These are phyloP conservation scores for Gastracanthus pulcherrimus DNA, from an alignment of 2,888 invertebrate genomes.

Conservation along the genomic window DNA sequence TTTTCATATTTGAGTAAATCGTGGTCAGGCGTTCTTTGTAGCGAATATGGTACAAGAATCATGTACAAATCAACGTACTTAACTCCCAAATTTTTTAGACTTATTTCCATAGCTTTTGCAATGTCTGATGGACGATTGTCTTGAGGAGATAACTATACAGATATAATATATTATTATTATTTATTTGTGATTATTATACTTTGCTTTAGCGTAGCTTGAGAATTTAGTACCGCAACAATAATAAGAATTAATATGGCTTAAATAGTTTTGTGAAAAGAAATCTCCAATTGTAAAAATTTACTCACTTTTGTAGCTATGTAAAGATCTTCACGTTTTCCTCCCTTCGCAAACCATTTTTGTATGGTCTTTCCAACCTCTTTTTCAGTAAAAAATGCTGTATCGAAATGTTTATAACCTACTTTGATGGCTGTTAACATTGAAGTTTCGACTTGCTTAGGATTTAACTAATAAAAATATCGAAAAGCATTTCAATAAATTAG, in stretches of 20 bases:
- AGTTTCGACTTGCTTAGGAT: too few species aligned
- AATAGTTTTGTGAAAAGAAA: too few species aligned
- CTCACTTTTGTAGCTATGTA: constrained; percentile 23
- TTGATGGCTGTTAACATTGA: too few species aligned
- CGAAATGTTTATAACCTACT: constrained; percentile 25
- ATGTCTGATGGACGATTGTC: constrained; percentile 28
- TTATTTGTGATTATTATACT: neutral
- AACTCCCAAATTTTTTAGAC: constrained; percentile 4
- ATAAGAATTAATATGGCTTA: neutral
- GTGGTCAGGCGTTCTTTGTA: neutral
- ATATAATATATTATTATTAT: too few species aligned
- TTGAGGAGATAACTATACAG: neutral
- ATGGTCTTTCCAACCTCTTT: constrained; percentile 5
- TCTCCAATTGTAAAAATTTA: neutral
- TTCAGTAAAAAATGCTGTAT: constrained; percentile 14
- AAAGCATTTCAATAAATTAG: too few species aligned
- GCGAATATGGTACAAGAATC: neutral
- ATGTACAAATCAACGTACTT: constrained; percentile 37
- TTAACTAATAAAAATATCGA: too few species aligned
- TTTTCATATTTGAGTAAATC: neutral
- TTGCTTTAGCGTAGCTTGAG: neutral
- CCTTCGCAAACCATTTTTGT: constrained; percentile 8
- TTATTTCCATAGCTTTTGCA: neutral
- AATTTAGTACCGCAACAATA: neutral
- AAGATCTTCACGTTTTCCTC: constrained; percentile 9